Evolutionary conservation across 2,888 invertebrate genomes (phyloP).

Genomic region (Cheilosia variabilis): DNA sequence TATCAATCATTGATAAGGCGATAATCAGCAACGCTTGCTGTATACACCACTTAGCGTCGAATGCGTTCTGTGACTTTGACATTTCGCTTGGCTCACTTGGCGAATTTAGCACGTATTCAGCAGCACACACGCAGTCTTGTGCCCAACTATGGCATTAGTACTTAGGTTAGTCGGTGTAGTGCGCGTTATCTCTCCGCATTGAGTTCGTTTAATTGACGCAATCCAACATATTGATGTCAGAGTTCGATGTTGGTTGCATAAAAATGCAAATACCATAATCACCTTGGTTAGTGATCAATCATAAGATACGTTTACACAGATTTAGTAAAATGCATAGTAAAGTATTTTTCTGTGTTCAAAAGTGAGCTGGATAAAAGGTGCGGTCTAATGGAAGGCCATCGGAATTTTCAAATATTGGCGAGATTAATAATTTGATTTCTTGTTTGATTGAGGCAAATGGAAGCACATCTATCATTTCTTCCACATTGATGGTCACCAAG

Average conservation of each 20-base stretch:
- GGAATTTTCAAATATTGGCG: conserved; percentile 9
- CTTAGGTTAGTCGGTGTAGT: neutral
- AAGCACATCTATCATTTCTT: conserved; percentile 29
- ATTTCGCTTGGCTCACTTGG: conserved; percentile 38
- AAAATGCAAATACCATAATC: conserved; percentile 56
- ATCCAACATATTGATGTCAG: conserved; percentile 30
- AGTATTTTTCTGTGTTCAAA: conserved; percentile 13
- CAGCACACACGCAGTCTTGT: neutral
- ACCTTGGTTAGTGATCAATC: conserved; percentile 37
- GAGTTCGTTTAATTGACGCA: conserved; percentile 28
- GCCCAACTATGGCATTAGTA: conserved; percentile 1
- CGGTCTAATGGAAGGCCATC: conserved; percentile 47
- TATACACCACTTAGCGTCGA: conserved; percentile 15
- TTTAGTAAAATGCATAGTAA: neutral
- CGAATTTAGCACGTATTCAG: conserved; percentile 35
- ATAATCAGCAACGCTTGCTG: conserved; percentile 33
- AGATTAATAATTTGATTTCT: conserved; percentile 14
- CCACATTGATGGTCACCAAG: neutral
- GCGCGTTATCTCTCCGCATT: conserved; percentile 29
- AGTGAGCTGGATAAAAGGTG: conserved; percentile 42
- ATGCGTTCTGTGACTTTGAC: conserved; percentile 40
- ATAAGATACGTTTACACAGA: conserved; percentile 27
- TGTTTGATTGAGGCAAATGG: conserved; percentile 44
- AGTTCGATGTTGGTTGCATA: conserved; percentile 47
- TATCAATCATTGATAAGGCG: conserved; percentile 70